Evolutionary conservation across 2,797 vertebrate species (phyloP).

Genomic region (Sebastes matsubarae): DNA sequence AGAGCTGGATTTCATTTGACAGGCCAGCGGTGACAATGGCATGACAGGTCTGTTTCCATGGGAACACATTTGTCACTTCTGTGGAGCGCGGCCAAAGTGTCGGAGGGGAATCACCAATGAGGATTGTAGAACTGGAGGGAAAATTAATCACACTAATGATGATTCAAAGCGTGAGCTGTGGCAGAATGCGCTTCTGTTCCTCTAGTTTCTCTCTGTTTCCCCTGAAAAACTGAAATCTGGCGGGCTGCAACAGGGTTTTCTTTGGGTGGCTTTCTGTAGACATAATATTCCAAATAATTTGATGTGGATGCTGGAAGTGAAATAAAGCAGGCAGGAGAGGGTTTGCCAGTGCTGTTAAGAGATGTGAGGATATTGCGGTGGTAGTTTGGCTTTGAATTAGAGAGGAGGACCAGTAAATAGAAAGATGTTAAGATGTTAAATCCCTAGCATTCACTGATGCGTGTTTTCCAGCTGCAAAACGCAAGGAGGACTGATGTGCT

Average conservation of each 20-base stretch:
- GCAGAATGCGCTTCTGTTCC: slow-evolving; percentile 37
- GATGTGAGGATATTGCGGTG: slow-evolving; percentile 38
- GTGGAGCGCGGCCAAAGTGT: slow-evolving; percentile 51
- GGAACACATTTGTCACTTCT: slow-evolving; percentile 71
- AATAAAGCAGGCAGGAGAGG: slow-evolving; percentile 29
- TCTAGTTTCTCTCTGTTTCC: slow-evolving; percentile 21
- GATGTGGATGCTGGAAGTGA: slow-evolving; percentile 42
- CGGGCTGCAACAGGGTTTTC: slow-evolving; percentile 12
- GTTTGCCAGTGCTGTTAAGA: slow-evolving; percentile 35
- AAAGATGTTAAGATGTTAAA: slow-evolving; percentile 49
- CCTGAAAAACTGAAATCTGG: slow-evolving; percentile 40
- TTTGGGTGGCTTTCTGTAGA: slow-evolving; percentile 37
- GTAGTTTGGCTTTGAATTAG: slow-evolving; percentile 55
- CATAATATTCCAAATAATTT: slow-evolving; percentile 41
- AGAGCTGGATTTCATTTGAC: slow-evolving; percentile 69
- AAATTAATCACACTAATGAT: slow-evolving; percentile 77
- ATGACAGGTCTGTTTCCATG: slow-evolving; percentile 80
- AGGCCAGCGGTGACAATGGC: slow-evolving; percentile 66
- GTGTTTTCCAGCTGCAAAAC: slow-evolving; percentile 38
- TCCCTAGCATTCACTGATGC: slow-evolving; percentile 36
- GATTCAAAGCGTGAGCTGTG: slow-evolving; percentile 58
- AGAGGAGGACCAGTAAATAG: slow-evolving; percentile 37
- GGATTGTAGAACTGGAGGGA: slow-evolving; percentile 51
- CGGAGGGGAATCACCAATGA: slow-evolving; percentile 68
- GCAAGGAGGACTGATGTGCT: slow-evolving; percentile 24